Percentiles rank a stretch among this genome's conserved stretches.
These are phyloP conservation scores for Phytoseiulus persimilis DNA, from an alignment of 2,888 invertebrate species.

Conservation along the genomic window DNA sequence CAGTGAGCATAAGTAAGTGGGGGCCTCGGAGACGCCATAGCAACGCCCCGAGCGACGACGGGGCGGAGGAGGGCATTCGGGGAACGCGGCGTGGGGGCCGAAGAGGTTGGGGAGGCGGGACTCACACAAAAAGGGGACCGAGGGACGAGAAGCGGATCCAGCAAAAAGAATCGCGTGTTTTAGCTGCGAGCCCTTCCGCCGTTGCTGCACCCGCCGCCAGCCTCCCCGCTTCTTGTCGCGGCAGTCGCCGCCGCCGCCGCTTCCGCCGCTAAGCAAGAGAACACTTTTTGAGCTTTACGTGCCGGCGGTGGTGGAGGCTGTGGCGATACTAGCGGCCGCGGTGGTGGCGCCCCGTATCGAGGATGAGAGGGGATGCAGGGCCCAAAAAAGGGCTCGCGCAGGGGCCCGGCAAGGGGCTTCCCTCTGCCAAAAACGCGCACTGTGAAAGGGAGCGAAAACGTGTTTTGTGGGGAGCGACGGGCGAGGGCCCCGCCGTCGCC, in stretches of 20 bases:
- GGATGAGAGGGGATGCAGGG: neutral
- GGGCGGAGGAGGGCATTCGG: neutral
- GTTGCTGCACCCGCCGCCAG: neutral
- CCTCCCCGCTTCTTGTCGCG: neutral
- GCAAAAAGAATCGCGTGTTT: constrained; percentile 39
- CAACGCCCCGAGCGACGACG: constrained; percentile 11
- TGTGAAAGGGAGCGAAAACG: neutral
- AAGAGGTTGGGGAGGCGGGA: neutral
- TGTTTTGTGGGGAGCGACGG: neutral
- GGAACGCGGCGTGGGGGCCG: neutral
- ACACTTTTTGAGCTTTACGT: constrained; percentile 13
- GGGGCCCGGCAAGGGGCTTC: neutral
- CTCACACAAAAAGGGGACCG: constrained; percentile 9
- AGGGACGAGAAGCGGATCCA: neutral
- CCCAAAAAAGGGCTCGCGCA: neutral
- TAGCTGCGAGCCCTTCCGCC: constrained; percentile 9
- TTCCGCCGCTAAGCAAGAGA: neutral
- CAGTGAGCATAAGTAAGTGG: constrained; percentile 37
- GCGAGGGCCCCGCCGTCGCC: neutral
- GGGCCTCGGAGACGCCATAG: constrained; percentile 17
- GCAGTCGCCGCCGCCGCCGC: neutral
- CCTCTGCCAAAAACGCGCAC: neutral
- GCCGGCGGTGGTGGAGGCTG: constrained; percentile 9
- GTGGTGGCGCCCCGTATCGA: neutral
- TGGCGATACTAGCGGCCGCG: neutral